Evolutionary conservation across 2,113 vertebrate genomes (phyloP), one percentile per base, ranked within the genome.

Genomic region (Nannospalax galili): DNA sequence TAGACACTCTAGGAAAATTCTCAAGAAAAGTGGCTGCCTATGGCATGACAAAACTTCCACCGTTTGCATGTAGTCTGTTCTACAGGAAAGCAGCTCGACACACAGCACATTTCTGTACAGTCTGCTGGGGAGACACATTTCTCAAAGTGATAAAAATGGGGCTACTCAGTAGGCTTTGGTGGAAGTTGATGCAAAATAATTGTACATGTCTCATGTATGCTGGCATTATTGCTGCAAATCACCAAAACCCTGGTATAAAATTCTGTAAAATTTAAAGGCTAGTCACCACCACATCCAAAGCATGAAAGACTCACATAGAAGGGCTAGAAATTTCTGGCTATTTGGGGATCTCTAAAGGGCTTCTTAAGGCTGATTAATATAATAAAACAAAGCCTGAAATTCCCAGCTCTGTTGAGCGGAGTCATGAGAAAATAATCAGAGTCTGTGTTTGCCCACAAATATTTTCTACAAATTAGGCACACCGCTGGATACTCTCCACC

Each of bases 331-430:
- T 97, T 92, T 85, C 84, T 74, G 45, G 69, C 56, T 75, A 48
- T 56, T 86, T 40, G 45, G 70, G 58, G 30, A 45, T 91, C 70
- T 52, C 22, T 35, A 62, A 62, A 37, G 7, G 40, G 30, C 62
- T 26, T 19, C 22, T 48, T 62, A 84, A 30, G 7, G 58, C 82
- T 80, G 86, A 95, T 80, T 95, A 84, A 91, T 84, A 87, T 88
- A 73, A 90, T 52, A 45, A 79, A 91, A 84, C 0, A 28, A 92
- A 79, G 30, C 14, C 28, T 24, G 4, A 19, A 78, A 35, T 82
- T 52, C 52, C 60, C 52, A 48, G 35, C 89, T 93, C 84, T 89
- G 32, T 79, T 91, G 62, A 85, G 35, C 90, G 60, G 45, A 93
- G 17, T 37, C 35, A 72, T 58, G 62, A 69, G 87, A 88, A 72